Evolutionary conservation across 2,888 invertebrate species (phyloP).

Genomic region (Drosophila demipolita): DNA sequence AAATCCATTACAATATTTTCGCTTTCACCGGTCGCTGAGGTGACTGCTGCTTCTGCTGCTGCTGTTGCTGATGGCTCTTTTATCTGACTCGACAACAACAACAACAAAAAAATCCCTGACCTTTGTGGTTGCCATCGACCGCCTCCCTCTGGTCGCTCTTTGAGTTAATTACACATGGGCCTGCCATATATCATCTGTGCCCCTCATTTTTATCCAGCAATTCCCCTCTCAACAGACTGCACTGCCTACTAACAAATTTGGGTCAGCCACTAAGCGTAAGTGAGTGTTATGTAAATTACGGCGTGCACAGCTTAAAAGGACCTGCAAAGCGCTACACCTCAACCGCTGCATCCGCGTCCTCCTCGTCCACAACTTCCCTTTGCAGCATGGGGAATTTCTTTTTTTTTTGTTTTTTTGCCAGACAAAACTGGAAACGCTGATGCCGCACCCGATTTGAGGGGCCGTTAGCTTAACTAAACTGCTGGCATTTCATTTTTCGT

Average conservation of each 20-base stretch:
- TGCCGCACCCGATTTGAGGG: slow-evolving; percentile 56
- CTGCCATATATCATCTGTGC: slow-evolving; percentile 16
- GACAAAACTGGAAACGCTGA: slow-evolving; percentile 54
- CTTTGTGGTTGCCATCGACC: slow-evolving; percentile 60
- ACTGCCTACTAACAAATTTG: slow-evolving; percentile 58
- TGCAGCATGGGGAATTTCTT: neutral
- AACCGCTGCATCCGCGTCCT: neutral
- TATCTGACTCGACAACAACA: slow-evolving; percentile 30
- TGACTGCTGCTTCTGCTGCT: slow-evolving; percentile 5
- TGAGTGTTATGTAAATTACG: slow-evolving; percentile 80
- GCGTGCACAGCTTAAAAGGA: slow-evolving; percentile 62
- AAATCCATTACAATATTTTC: slow-evolving; percentile 65
- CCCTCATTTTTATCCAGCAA: slow-evolving; percentile 1
- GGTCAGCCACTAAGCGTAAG: slow-evolving; percentile 78
- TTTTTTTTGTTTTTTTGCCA: slow-evolving; percentile 28
- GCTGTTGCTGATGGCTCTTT: neutral
- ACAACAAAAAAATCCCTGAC: slow-evolving; percentile 66
- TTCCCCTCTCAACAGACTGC: slow-evolving; percentile 23
- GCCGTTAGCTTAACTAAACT: slow-evolving; percentile 65
- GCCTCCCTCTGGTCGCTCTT: neutral
- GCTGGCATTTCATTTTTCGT: slow-evolving; percentile 49
- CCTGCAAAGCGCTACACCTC: slow-evolving; percentile 42
- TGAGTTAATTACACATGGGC: slow-evolving; percentile 70
- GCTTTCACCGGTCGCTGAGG: slow-evolving; percentile 64
- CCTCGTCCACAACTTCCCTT: neutral